Percentiles rank a stretch among this genome's conserved stretches.
Conservation (phyloP, 2,113 vertebrate species). For the Hemichromis elongatus region DNA sequence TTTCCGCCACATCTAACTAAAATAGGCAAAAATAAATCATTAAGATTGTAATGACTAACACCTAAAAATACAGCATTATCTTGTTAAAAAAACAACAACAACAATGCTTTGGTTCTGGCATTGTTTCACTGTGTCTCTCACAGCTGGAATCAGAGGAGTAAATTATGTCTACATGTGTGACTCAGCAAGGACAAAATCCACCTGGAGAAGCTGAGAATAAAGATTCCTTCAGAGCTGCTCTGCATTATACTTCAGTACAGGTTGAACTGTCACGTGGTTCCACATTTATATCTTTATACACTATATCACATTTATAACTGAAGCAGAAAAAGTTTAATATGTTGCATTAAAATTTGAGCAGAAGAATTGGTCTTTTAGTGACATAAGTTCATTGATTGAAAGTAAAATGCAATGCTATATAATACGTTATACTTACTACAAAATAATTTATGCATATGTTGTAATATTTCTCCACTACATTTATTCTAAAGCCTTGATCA, state of each 20-base stretch:
- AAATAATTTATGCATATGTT: neutral
- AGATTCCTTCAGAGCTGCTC: neutral
- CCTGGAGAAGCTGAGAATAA: neutral
- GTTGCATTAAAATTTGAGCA: neutral
- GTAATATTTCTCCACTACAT: neutral
- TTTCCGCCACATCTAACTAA: neutral
- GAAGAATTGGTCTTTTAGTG: neutral
- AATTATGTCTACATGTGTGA: neutral
- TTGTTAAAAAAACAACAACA: neutral
- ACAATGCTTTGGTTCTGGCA: neutral
- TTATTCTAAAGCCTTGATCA: neutral
- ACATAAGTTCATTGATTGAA: neutral
- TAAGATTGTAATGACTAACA: neutral
- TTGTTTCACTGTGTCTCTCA: neutral
- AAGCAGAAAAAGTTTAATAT: neutral
- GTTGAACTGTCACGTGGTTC: neutral
- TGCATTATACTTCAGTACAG: neutral
- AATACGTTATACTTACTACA: neutral
- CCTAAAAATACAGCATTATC: neutral
- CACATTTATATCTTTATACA: neutral
- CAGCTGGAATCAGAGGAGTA: neutral
- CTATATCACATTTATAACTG: too few species aligned
- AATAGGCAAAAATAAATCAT: neutral
- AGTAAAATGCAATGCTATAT: neutral
- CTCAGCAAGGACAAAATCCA: neutral